phyloP scores from a whole-genome alignment of 2,888 invertebrate genomes.

The Hirtodrosophila cameraria region DNA sequence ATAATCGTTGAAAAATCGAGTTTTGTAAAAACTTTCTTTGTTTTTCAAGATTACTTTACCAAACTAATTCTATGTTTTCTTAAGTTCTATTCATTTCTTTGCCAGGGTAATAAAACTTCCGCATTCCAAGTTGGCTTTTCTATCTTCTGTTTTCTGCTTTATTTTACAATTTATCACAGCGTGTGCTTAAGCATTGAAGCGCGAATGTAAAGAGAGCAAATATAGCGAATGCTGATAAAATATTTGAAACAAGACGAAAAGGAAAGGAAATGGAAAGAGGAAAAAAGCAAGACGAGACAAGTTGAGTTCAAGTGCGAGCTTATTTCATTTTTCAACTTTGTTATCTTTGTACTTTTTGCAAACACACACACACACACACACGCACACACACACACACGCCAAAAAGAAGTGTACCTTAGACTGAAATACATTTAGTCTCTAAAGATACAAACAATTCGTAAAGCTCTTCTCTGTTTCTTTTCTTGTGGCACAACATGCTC shows the following conservation, averaged over 20 bases:
- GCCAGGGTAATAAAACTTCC: too few species aligned
- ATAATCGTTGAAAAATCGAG: too few species aligned
- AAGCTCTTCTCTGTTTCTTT: constrained; percentile 9
- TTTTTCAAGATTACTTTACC: too few species aligned
- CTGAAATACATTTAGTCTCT: constrained; percentile 19
- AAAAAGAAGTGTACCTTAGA: background rate
- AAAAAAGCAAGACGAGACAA: constrained; percentile 10
- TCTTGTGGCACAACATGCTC: too few species aligned
- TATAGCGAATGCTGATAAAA: constrained; percentile 49
- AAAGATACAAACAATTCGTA: constrained; percentile 6
- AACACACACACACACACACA: background rate
- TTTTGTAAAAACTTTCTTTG: too few species aligned
- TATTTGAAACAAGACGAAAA: constrained; percentile 33
- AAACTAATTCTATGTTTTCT: too few species aligned
- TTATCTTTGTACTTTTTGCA: constrained; percentile 32
- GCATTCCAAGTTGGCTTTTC: background rate
- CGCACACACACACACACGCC: background rate
- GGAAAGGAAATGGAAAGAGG: background rate
- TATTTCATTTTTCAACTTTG: constrained; percentile 20
- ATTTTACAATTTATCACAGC: constrained; percentile 14
- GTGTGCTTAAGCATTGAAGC: constrained; percentile 28
- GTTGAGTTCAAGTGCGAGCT: constrained; percentile 39
- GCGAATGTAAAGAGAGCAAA: constrained; percentile 36
- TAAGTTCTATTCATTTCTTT: too few species aligned
- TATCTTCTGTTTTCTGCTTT: constrained; percentile 1